Conservation (phyloP, 2,113 vertebrate genomes). For the Copsychus sechellarum region DNA sequence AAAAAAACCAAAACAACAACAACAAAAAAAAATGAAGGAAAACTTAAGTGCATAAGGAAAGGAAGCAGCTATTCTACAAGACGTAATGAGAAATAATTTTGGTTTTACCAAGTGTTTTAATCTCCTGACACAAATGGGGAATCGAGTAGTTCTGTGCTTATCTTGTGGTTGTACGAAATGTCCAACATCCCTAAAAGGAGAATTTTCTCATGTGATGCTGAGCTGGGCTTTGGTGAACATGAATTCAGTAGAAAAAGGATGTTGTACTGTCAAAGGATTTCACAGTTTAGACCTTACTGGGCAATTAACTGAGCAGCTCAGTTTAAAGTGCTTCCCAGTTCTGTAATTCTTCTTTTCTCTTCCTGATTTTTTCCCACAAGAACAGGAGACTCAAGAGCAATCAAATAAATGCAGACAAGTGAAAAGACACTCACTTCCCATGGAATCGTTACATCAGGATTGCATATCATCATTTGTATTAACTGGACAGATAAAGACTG, state of each 20-base stretch:
- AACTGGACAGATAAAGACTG: not conserved
- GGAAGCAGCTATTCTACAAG: not conserved
- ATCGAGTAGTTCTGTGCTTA: not conserved
- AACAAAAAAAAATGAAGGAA: not conserved
- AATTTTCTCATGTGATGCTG: not conserved
- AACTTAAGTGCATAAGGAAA: not conserved
- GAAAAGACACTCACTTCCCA: not conserved
- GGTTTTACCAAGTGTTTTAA: not conserved
- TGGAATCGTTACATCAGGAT: not conserved
- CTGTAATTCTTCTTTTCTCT: not conserved
- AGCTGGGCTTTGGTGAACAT: conserved; percentile 8
- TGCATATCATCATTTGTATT: not conserved
- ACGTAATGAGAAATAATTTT: not conserved
- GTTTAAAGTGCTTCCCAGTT: not conserved
- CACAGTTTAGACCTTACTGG: not conserved
- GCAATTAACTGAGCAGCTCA: conserved; percentile 31
- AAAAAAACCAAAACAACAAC: no score
- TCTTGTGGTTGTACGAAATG: not conserved
- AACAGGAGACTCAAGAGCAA: not conserved
- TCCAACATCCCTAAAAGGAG: conserved; percentile 12
- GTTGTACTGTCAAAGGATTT: conserved; percentile 37
- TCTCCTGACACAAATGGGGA: conserved; percentile 9
- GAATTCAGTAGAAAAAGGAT: conserved; percentile 52
- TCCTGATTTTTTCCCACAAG: not conserved
- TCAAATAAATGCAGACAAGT: not conserved